Evolutionary conservation across 2,113 vertebrate species (phyloP).

Genomic region (Rhabdornis inornatus): DNA sequence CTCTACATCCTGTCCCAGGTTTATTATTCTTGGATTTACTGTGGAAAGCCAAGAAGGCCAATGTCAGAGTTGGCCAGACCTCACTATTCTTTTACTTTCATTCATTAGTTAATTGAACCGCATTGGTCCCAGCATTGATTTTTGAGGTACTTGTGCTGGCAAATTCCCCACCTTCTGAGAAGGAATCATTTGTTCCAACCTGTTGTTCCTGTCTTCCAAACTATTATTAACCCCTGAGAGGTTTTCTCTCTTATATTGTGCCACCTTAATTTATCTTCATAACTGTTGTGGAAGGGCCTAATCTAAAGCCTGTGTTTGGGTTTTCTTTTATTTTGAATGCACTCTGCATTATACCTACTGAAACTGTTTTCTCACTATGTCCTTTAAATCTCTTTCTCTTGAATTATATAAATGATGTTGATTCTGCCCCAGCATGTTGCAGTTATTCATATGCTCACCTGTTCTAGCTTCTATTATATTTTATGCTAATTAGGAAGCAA

Average conservation of each 20-base stretch:
- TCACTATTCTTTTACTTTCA: not conserved
- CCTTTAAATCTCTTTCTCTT: not conserved
- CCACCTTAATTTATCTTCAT: not conserved
- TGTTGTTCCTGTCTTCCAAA: not conserved
- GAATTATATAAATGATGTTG: not conserved
- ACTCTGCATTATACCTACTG: not conserved
- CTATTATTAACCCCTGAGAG: not conserved
- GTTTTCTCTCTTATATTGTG: not conserved
- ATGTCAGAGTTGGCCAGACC: not conserved
- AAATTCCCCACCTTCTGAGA: not conserved
- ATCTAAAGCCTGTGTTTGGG: not conserved
- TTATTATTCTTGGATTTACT: not conserved
- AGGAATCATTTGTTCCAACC: not conserved
- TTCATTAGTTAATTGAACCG: not conserved
- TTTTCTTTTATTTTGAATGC: not conserved
- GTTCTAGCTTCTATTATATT: slow-evolving; percentile 38
- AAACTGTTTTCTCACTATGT: not conserved
- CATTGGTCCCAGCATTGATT: not conserved
- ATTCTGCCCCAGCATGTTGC: not conserved
- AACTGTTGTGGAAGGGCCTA: not conserved
- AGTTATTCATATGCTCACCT: slow-evolving; percentile 5
- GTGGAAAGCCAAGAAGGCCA: not conserved
- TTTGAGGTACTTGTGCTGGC: not conserved
- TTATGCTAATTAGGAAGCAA: slow-evolving; percentile 48
- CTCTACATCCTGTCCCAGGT: not conserved